A percentile compares a stretch with the other conserved stretches of the same genome.
Conservation (phyloP, 2,113 vertebrate species). For the Oryctolagus cuniculus region mOryCun1.1 NC_091451.1:39339501-39340000, state of each 20-base stretch:
- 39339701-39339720: fast-evolving
- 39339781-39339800: fast-evolving
- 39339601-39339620: neutral
- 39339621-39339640: neutral
- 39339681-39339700: fast-evolving
- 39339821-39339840: neutral
- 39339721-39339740: fast-evolving
- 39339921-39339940: neutral
- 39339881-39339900: neutral
- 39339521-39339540: fast-evolving
- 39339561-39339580: fast-evolving
- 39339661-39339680: neutral
- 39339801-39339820: no score
- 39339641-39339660: no score
- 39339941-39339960: neutral
- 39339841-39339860: no score
- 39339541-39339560: fast-evolving
- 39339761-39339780: neutral
- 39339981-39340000: neutral
- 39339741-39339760: neutral
- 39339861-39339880: neutral
- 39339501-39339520: neutral
- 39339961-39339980: neutral
- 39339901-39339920: neutral
- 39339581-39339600: neutral